Evolutionary conservation across 2,888 invertebrate genomes (phyloP), one percentile per base, ranked within the genome.

Genomic region (Ctena decussata): DNA sequence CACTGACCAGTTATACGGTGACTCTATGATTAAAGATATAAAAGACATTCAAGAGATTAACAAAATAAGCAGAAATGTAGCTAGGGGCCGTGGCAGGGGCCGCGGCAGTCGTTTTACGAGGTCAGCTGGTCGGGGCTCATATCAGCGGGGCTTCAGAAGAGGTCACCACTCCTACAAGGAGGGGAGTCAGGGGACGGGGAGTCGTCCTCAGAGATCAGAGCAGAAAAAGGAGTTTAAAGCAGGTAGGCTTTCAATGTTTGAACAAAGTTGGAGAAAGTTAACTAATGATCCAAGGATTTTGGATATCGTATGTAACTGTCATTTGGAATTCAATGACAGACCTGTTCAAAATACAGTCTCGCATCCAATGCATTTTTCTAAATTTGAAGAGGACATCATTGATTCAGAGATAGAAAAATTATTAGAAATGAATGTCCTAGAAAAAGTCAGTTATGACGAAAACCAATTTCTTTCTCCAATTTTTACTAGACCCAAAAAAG

Each of bases 261-360:
- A 35, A 5, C 72, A 79, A 75, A 84, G 80, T 76, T 84, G 83
- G 79, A 84, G 79, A 79, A 80, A 79, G 37, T 11, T 83, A 18
- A 84, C 79, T 8, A 35, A 5, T 44, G 57, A 57, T 57, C 27
- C 57, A 27, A 27, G 6, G 2, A 57, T 57, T 57, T 24, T 57
- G 24, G 57, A 57, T 24, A 57, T 57, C 8, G 57, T 57, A 1
- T 11, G 8, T 27, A 12, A 57, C 27, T 57, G 57, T 57, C 57
- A 57, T 57, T 27, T 57, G 6, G 57, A 57, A 18, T 57, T 57
- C 3, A 24, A 6, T 57, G 27, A 57, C 1, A 57, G 3, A 57
- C 57, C 57, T 27, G n/a, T 21, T 49, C 49, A 49, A 21, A 49
- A n/a, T 21, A 21, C 21, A 5, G 27, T 21, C n/a, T 6, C 12